Conservation (phyloP, 53 echinoderm and acorn worm genomes). For the Zoroaster sp. region DNA sequence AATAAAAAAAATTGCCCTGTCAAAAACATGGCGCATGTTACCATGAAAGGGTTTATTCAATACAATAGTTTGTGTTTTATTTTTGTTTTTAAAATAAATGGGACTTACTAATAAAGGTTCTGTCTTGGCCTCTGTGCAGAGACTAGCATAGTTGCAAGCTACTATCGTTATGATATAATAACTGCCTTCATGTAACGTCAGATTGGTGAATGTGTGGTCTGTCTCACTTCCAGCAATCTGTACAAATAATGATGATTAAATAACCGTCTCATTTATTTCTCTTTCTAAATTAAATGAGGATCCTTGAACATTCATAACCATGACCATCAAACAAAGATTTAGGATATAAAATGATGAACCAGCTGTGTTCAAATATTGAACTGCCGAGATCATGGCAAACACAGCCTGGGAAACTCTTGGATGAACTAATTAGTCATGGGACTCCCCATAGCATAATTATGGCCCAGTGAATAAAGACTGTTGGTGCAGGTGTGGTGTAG, state of each 20-base stretch:
- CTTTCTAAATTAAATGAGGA: neutral
- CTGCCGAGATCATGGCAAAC: neutral
- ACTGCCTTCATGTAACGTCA: slow-evolving; percentile 62
- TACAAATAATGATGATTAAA: too few species aligned
- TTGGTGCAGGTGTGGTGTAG: too few species aligned
- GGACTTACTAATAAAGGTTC: slow-evolving; percentile 41
- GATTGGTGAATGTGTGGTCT: slow-evolving; percentile 59
- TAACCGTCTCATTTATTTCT: too few species aligned
- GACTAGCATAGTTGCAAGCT: slow-evolving; percentile 58
- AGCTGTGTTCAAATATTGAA: too few species aligned
- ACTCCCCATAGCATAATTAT: too few species aligned
- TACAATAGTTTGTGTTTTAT: neutral
- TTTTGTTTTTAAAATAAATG: too few species aligned
- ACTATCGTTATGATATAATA: slow-evolving; percentile 23
- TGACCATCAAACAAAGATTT: neutral
- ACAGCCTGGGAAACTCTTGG: neutral
- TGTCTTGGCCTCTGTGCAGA: slow-evolving; percentile 37
- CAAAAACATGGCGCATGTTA: neutral
- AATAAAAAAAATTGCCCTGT: neutral
- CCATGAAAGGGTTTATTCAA: neutral
- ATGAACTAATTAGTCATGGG: neutral
- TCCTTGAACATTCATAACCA: neutral
- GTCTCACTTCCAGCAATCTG: slow-evolving; percentile 49
- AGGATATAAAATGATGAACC: too few species aligned
- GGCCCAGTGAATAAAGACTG: too few species aligned